Evolutionary conservation across 2,888 invertebrate genomes (phyloP).

Genomic region (Tenthredo notha): DNA sequence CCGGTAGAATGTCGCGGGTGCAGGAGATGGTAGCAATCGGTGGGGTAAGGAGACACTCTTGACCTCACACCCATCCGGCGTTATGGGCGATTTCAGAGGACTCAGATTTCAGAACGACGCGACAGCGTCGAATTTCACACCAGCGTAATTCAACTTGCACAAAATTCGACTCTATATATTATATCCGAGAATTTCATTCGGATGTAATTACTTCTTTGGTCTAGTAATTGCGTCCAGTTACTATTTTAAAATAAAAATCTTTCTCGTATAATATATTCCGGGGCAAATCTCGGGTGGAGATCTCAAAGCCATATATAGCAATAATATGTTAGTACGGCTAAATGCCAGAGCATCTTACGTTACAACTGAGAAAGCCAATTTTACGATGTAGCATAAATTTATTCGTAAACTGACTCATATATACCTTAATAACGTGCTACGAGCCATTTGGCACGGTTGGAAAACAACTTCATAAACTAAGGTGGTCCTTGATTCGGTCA

Average conservation of each 20-base stretch:
- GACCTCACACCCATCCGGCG: slow-evolving; percentile 27
- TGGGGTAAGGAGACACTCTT: slow-evolving; percentile 23
- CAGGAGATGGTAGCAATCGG: slow-evolving; percentile 4
- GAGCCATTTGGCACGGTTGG: not conserved
- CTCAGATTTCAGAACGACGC: slow-evolving; percentile 30
- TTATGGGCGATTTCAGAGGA: slow-evolving; percentile 16
- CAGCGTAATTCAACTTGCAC: not conserved
- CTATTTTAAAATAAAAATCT: not conserved
- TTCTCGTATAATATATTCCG: not conserved
- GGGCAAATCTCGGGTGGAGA: not conserved
- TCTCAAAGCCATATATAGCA: not conserved
- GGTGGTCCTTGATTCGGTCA: too few relatives aligned
- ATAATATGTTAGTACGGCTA: not conserved
- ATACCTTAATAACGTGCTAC: not conserved
- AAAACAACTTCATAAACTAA: not conserved
- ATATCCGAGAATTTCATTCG: not conserved
- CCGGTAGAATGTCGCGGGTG: slow-evolving; percentile 48
- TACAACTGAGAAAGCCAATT: slow-evolving; percentile 36
- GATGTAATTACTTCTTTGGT: slow-evolving; percentile 10
- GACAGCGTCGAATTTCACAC: not conserved
- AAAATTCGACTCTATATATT: not conserved
- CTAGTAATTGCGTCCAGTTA: not conserved
- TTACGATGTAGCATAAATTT: slow-evolving; percentile 40
- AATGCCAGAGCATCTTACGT: slow-evolving; percentile 24
- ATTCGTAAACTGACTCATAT: slow-evolving; percentile 15